These are phyloP conservation scores for Polyodon spathula DNA, from an alignment of 2,113 vertebrate species.

Conservation along the genomic window DNA sequence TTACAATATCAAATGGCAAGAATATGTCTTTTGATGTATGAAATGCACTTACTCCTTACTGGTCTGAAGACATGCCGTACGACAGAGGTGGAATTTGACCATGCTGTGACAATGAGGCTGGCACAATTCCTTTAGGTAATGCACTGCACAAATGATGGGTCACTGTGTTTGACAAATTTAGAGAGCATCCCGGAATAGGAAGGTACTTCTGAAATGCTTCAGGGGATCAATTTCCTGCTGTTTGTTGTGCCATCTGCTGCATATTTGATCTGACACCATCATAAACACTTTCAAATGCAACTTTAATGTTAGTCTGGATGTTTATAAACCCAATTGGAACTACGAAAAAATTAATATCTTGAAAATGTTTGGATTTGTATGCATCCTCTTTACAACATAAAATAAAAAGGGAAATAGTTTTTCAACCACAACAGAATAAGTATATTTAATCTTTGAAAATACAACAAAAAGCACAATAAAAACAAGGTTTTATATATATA, in stretches of 20 bases:
- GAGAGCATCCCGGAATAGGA: conserved; percentile 16
- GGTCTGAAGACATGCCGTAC: conserved; percentile 20
- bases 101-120: conserved; percentile 20
- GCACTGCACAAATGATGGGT: conserved; percentile 16
- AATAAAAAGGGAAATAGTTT: too few relatives aligned
- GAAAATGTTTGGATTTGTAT: too few relatives aligned
- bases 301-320: not conserved
- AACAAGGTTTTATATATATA: too few relatives aligned
- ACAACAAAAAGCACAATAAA: too few relatives aligned
- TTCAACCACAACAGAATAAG: too few relatives aligned
- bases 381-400: too few relatives aligned
- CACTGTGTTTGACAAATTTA: conserved; percentile 22
- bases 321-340: not conserved
- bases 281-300: not conserved
- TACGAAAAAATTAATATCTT: not conserved
- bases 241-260: conserved; percentile 2
- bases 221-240: conserved; percentile 9
- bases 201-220: conserved; percentile 10
- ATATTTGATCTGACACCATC: not conserved
- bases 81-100: not conserved
- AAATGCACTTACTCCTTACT: conserved; percentile 13
- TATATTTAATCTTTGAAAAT: too few relatives aligned
- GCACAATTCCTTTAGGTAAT: conserved; percentile 13
- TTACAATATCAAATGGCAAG: conserved; percentile 20
- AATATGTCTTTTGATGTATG: conserved; percentile 21